Percentiles rank a stretch among this genome's conserved stretches.
phyloP scores from a whole-genome alignment of 2,888 invertebrate species.

The Rotaria socialis region DNA sequence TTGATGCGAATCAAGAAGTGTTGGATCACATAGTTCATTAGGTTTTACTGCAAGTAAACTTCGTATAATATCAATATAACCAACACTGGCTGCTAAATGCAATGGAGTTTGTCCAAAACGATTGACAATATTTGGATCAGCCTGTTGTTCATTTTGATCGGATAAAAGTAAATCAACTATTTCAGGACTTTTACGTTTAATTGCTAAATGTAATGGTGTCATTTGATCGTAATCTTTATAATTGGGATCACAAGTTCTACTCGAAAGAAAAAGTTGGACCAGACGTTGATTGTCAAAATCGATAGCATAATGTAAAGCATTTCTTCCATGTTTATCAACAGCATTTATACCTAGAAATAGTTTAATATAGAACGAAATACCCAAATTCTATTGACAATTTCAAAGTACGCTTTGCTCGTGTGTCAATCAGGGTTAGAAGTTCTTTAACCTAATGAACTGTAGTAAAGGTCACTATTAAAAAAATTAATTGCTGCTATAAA shows the following conservation, averaged over 20 bases:
- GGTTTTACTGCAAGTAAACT: background rate
- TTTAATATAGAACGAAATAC: background rate
- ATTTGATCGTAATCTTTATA: background rate
- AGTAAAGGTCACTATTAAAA: too few species aligned
- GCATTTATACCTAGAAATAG: background rate
- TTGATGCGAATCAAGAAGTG: background rate
- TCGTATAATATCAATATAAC: background rate
- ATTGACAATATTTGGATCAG: background rate
- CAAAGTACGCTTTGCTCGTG: too few species aligned
- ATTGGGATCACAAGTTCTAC: slow-evolving; percentile 1
- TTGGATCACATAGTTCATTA: background rate
- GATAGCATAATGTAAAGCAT: slow-evolving; percentile 13
- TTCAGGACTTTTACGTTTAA: background rate
- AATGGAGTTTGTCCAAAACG: slow-evolving; percentile 18
- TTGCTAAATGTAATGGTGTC: slow-evolving; percentile 34
- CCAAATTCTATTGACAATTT: too few species aligned
- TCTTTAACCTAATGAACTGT: too few species aligned
- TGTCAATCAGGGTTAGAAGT: too few species aligned
- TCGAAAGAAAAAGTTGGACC: background rate
- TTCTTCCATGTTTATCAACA: background rate
- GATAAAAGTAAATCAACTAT: background rate
- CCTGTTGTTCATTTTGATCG: background rate
- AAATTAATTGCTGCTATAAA: too few species aligned
- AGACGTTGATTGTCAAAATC: background rate
- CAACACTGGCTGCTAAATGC: background rate